Base-by-base conservation (phyloP, 2,797 vertebrate genomes). In the Discoglossus pictus region DNA sequence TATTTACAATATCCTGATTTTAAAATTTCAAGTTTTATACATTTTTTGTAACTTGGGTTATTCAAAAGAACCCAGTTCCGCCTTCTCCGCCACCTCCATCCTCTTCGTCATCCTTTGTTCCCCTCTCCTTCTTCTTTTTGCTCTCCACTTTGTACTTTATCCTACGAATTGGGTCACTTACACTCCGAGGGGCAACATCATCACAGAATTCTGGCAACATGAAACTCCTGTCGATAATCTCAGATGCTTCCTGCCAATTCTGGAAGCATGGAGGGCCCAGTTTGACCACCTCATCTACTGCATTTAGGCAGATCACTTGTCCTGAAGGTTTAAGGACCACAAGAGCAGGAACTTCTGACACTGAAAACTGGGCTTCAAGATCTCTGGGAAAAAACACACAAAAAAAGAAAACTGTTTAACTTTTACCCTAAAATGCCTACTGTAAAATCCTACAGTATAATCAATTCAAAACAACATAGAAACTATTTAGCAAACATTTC, bases 221-320 rank as follows among this genome's bases (percentile, higher is more conserved):
- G 73, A 98, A 96, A 81, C 80, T 93, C 55, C 93, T 88, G 74
- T 97, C 92, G 11, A 96, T 82, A 54, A 96, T 75, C 72, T 94
- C 90, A 0, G 93, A 84, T 0, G 88, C 91, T 71, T 95, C 94
- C 73, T 90, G 90, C 94, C 94, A 97, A 87, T 90, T 93, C 52
- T 55, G 75, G 83, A 89, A 97, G 80, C 94, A 96, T 56, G 81
- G 73, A 0, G 87, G 73, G 0, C 93, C 95, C 2, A 85, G 23
- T 6, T 74, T 50, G 23, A 39, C 70, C 72, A 96, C 94, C 80
- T 95, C 93, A 1, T 83, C 79, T 58, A 90, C 90, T 0, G 92
- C 95, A 0, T 96, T 88, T 0, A 35, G 63, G 0, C 61, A 80
- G 44, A 98, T 88, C 36, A 96, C 78, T 1, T 92, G 92, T 53